These are phyloP conservation scores for Osmerus eperlanus DNA, from an alignment of 2,113 vertebrate genomes.

Conservation along the genomic window DNA sequence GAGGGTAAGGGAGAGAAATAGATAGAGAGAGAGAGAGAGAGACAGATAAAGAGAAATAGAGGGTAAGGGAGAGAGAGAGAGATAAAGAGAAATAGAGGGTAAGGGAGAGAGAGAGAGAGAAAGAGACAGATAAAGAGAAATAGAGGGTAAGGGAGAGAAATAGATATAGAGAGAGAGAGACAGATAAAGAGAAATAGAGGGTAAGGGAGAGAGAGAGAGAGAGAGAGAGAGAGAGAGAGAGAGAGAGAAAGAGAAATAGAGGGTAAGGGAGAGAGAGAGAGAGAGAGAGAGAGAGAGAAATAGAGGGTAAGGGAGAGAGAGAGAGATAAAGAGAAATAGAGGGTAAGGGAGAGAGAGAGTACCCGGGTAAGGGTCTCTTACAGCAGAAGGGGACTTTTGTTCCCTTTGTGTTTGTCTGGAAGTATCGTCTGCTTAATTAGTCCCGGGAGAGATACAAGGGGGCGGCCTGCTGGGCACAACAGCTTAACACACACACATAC, in stretches of 20 bases:
- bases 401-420: slow-evolving; percentile 12
- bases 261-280: too few relatives aligned
- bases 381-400: slow-evolving; percentile 3
- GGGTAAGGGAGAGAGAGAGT: neutral
- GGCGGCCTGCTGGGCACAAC: slow-evolving; percentile 1
- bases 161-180: too few relatives aligned
- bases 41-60: neutral
- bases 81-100: too few relatives aligned
- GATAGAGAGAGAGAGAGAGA: too few relatives aligned
- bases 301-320: too few relatives aligned
- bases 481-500: neutral
- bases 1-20: neutral
- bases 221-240: too few relatives aligned
- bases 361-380: neutral
- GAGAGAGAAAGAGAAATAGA: neutral
- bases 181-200: neutral
- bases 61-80: too few relatives aligned
- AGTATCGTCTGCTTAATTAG: neutral
- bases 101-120: too few relatives aligned
- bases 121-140: too few relatives aligned
- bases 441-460: slow-evolving; percentile 5
- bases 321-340: neutral
- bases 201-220: too few relatives aligned
- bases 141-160: neutral
- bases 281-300: too few relatives aligned